Percentiles rank a stretch among this genome's conserved stretches.
phyloP scores from a whole-genome alignment of 35 echinoderm and acorn worm genomes.

The Eucidaris tribuloides region DNA sequence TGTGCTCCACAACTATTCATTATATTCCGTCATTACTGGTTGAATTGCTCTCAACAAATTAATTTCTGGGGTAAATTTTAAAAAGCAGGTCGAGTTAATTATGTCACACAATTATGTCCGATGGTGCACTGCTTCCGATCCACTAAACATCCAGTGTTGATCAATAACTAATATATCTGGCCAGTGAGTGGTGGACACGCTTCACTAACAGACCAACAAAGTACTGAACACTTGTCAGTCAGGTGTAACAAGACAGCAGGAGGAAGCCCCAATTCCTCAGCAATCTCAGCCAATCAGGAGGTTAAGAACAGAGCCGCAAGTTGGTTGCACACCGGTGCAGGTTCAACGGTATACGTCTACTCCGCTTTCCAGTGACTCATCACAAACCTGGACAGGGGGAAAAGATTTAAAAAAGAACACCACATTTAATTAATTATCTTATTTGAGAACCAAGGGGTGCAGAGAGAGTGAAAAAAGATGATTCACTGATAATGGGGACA shows the following conservation, averaged over 20 bases:
- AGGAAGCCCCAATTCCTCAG: neutral
- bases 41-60: neutral
- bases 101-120: neutral
- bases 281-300: neutral
- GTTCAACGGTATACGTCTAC: conserved; percentile 17
- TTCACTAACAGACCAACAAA: neutral
- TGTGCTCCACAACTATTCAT: neutral
- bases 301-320: no score
- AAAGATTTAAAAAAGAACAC: neutral
- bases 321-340: neutral
- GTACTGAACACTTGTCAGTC: neutral
- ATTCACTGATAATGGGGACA: neutral
- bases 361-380: conserved; percentile 11
- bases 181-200: neutral
- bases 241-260: neutral
- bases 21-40: neutral
- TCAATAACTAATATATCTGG: neutral
- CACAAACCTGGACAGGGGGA: neutral
- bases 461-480: neutral
- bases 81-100: neutral
- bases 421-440: conserved; percentile 19
- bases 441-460: neutral
- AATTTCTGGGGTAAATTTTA: neutral
- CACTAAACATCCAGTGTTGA: neutral
- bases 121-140: neutral